Evolutionary conservation across 2,113 vertebrate species (phyloP).

Genomic region (Syngnathoides biaculeatus): DNA sequence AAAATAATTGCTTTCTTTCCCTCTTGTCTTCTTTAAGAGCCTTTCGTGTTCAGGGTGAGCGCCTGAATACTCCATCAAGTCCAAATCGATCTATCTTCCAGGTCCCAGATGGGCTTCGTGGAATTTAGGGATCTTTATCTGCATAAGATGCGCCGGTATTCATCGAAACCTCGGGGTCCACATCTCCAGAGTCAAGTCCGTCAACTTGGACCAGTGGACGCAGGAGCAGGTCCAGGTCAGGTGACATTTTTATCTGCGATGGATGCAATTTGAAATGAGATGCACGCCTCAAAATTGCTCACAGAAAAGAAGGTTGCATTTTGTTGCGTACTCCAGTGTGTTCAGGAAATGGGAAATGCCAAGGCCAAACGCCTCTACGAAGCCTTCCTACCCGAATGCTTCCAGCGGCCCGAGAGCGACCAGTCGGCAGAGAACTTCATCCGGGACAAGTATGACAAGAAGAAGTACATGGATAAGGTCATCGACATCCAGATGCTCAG

Average conservation of each 20-base stretch:
- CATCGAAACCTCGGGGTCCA: constrained; percentile 97
- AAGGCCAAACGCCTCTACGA: constrained; percentile 94
- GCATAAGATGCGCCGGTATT: constrained; percentile 96
- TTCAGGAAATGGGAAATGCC: constrained; percentile 97
- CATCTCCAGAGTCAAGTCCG: constrained; percentile 97
- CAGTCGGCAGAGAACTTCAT: constrained; percentile 94
- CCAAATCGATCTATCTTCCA: constrained; percentile 40
- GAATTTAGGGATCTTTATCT: constrained; percentile 97
- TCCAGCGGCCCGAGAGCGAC: constrained; percentile 90
- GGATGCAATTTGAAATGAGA: background rate
- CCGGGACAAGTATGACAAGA: constrained; percentile 96
- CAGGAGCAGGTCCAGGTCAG: constrained; percentile 96
- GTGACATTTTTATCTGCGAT: background rate
- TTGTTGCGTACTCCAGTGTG: constrained; percentile 76
- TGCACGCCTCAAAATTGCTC: background rate
- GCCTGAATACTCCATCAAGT: background rate
- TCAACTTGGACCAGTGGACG: constrained; percentile 98
- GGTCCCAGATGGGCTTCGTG: constrained; percentile 98
- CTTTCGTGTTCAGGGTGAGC: background rate
- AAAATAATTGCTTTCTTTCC: constrained; percentile 33
- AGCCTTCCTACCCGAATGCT: constrained; percentile 92
- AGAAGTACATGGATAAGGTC: constrained; percentile 95
- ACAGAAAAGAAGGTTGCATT: no score
- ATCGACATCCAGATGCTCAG: constrained; percentile 86
- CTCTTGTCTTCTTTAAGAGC: background rate